phyloP scores from a whole-genome alignment of 2,888 invertebrate species.

The Agrochola lota region DNA sequence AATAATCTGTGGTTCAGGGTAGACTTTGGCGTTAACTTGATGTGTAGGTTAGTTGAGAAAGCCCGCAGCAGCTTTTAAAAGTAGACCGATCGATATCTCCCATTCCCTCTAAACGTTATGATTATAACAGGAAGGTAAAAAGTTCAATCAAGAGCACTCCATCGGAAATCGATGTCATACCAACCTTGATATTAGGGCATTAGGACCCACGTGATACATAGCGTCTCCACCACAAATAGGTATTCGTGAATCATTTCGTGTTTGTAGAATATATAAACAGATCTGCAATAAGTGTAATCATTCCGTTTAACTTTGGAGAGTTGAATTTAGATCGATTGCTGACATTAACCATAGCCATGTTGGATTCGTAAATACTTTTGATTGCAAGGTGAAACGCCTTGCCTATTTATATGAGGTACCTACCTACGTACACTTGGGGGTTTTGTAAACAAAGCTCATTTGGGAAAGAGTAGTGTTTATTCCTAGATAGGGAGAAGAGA shows the following conservation, averaged over 20 bases:
- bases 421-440: not conserved
- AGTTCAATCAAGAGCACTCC: not conserved
- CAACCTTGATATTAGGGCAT: not conserved
- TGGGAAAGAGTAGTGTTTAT: conserved; percentile 16
- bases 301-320: conserved; percentile 38
- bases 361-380: conserved; percentile 54
- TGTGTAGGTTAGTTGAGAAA: not conserved
- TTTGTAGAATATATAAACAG: conserved; percentile 50
- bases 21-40: not conserved
- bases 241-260: conserved; percentile 48
- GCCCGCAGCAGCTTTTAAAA: not conserved
- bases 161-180: conserved; percentile 23
- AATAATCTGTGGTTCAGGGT: not conserved
- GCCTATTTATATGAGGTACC: conserved; percentile 21
- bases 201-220: not conserved
- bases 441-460: conserved; percentile 16
- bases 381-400: conserved; percentile 57
- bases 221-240: conserved; percentile 12
- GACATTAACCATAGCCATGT: conserved; percentile 45
- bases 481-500: not conserved
- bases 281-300: conserved; percentile 46
- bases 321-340: conserved; percentile 50
- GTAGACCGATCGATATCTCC: not conserved
- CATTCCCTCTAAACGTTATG: not conserved
- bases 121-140: not conserved